Percentiles rank a stretch among this genome's conserved stretches.
phyloP scores from a whole-genome alignment of 2,113 vertebrate genomes.

The Hiodon tergisus region DNA sequence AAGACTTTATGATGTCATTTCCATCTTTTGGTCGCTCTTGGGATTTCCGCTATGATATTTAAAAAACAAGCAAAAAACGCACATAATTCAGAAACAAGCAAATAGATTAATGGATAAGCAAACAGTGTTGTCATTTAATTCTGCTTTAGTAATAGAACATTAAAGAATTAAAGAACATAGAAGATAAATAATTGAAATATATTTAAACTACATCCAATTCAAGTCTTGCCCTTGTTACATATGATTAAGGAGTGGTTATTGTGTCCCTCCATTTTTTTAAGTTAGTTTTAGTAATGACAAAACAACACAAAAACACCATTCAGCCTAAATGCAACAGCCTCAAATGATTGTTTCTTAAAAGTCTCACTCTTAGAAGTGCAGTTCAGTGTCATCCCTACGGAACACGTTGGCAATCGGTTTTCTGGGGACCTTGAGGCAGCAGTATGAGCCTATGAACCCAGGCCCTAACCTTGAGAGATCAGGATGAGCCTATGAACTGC shows the following conservation, averaged over 20 bases:
- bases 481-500: too few species aligned
- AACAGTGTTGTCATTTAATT: background rate
- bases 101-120: background rate
- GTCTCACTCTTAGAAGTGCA: too few species aligned
- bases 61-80: slow-evolving; percentile 1
- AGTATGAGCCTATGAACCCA: too few species aligned
- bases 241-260: background rate
- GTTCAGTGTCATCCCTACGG: too few species aligned
- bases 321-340: too few species aligned
- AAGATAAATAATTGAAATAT: background rate
- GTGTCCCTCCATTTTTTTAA: background rate
- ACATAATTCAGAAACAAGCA: background rate
- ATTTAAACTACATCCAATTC: background rate
- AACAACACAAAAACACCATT: too few species aligned
- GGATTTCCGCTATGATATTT: slow-evolving; percentile 5
- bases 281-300: too few species aligned
- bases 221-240: background rate
- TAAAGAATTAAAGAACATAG: background rate
- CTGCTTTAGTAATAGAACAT: background rate
- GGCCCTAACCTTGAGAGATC: too few species aligned
- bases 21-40: background rate
- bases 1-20: slow-evolving; percentile 15
- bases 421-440: too few species aligned
- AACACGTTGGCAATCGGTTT: too few species aligned
- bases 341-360: too few species aligned